Evolutionary conservation across 1,140 invertebrate genomes (phyloP), one percentile per base, ranked within the genome.

Genomic region (Cylas formicarius): DNA sequence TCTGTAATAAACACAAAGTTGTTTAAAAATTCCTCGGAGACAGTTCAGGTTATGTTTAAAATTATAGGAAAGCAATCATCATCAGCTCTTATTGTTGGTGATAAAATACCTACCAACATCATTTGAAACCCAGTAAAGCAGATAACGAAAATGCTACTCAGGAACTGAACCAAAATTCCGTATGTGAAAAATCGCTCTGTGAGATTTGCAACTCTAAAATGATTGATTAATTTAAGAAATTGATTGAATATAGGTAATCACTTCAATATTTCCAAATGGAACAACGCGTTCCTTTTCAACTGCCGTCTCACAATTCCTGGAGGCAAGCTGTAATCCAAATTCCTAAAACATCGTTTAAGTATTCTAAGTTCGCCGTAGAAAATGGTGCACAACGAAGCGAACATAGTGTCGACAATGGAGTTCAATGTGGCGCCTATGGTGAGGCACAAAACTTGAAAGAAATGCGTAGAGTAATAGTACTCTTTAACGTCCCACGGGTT

Each of bases 41-140:
- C 41, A 14, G 44, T 23, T 48, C 9, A 48, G 16, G 22, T 11
- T 35, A 18, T 19, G 34, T 11, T 42, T n/a, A 17, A 37, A 18
- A 26, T 18, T 47, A 31, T 22, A 41, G 26, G 19, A 11, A 31
- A 31, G 18, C 4, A 5, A 31, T 6, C 13, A 31, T 13, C 18
- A 11, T 31, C 13, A 31, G 7, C 18, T n/a, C 4, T 10, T 10
- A 9, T 9, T 20, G 34, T 35, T 38, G 13, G 16, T 35, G n/a
- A 11, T 11, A n/a, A 18, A 13, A 16, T 18, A 20, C 29, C 40
- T 46, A 52, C 52, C 33, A 54, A 26, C 22, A 60, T 20, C 23
- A 58, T 36, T 37, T 57, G 48, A 39, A 57, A 57, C 43, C 48
- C 48, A 8, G 52, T 57, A 20, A 55, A 48, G 42, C 56, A 60